These are phyloP conservation scores for Bursaphelenchus mucronatus DNA, from an alignment of 1,140 invertebrate species.

Conservation along the genomic window DNA sequence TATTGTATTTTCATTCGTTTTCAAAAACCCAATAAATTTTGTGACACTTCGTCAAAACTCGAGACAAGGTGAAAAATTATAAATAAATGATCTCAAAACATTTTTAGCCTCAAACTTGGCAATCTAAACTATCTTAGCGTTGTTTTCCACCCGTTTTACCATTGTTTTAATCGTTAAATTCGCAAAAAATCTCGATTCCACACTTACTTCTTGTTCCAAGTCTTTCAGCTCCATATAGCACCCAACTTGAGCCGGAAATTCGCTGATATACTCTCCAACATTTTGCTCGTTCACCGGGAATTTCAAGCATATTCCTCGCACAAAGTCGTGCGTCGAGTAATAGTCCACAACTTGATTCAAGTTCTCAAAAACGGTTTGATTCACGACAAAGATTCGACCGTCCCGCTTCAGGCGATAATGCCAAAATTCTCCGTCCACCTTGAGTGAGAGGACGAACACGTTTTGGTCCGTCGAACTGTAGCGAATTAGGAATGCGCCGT, in stretches of 20 bases:
- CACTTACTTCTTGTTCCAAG: constrained; percentile 49
- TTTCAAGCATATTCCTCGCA: constrained; percentile 52
- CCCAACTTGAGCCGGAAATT: constrained; percentile 32
- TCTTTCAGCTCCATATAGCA: constrained; percentile 58
- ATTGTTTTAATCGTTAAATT: no score
- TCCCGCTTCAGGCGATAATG: constrained; percentile 60
- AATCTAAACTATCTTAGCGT: no score
- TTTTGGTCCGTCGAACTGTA: constrained; percentile 49
- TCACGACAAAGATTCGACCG: constrained; percentile 58
- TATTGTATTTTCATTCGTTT: no score
- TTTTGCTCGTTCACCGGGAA: constrained; percentile 54
- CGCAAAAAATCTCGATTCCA: not conserved
- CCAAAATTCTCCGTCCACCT: constrained; percentile 54
- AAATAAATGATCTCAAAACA: not conserved
- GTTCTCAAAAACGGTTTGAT: constrained; percentile 59
- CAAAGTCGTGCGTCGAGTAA: constrained; percentile 50
- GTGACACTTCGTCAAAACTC: not conserved
- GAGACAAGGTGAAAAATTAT: not conserved
- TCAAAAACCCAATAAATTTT: no score
- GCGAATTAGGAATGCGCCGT: constrained; percentile 56
- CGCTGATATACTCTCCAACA: constrained; percentile 40
- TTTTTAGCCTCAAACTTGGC: no score
- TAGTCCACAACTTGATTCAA: constrained; percentile 59
- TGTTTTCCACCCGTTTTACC: no score
- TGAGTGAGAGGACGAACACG: constrained; percentile 58